Conservation (phyloP, 1,140 invertebrate species). For the Parasteatoda tepidariorum region DNA sequence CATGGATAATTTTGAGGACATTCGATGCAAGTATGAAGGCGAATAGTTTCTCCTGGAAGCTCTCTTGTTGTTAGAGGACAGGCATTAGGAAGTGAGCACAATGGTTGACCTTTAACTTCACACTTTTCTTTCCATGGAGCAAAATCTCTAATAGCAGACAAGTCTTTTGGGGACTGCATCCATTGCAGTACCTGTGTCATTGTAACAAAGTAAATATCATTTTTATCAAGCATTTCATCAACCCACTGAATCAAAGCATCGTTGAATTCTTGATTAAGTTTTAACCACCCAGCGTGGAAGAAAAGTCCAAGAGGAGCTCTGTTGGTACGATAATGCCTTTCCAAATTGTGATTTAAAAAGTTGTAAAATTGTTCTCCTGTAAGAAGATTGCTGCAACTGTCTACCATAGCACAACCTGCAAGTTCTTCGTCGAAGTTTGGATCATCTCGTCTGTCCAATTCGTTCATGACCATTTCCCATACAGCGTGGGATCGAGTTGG, state of each 20-base stretch:
- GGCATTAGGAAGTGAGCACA: slow-evolving; percentile 90
- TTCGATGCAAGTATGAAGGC: slow-evolving; percentile 94
- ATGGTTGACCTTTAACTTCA: slow-evolving; percentile 92
- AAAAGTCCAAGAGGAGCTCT: slow-evolving; percentile 92
- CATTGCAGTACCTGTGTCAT: slow-evolving; percentile 97
- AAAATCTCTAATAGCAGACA: slow-evolving; percentile 88
- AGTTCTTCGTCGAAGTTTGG: slow-evolving; percentile 90
- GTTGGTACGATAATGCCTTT: slow-evolving; percentile 94
- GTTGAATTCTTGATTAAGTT: slow-evolving; percentile 92
- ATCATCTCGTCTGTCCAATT: slow-evolving; percentile 91
- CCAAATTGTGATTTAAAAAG: slow-evolving; percentile 95
- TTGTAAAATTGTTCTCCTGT: slow-evolving; percentile 95
- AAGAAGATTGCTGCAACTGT: slow-evolving; percentile 94
- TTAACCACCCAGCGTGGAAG: slow-evolving; percentile 96
- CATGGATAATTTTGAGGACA: slow-evolving; percentile 96
- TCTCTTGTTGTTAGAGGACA: slow-evolving; percentile 90
- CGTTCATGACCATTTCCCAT: slow-evolving; percentile 99
- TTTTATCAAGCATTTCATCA: slow-evolving; percentile 87
- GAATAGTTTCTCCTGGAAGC: slow-evolving; percentile 89
- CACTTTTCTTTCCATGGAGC: slow-evolving; percentile 96
- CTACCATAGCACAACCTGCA: slow-evolving; percentile 95
- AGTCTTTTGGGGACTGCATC: slow-evolving; percentile 95
- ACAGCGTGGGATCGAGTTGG: slow-evolving; percentile 90
- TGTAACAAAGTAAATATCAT: slow-evolving; percentile 97
- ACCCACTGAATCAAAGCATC: slow-evolving; percentile 95